A percentile compares a stretch with the other conserved stretches of the same genome.
These are phyloP conservation scores for Dinomys branickii DNA, from an alignment of 2,113 vertebrate species.

Conservation along the genomic window DNA sequence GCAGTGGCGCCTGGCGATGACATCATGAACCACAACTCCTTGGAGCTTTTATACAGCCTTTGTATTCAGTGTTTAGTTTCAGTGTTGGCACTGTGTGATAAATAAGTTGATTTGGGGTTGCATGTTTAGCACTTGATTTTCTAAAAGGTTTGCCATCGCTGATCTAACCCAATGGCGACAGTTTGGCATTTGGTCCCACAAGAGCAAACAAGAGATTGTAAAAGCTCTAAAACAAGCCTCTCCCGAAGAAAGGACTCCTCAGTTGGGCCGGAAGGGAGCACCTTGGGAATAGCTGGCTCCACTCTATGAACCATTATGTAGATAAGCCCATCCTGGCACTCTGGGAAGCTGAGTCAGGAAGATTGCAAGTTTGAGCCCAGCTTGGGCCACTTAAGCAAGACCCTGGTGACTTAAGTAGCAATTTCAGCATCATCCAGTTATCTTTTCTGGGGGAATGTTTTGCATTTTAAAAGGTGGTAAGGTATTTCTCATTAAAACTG, in stretches of 20 bases:
- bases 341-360: background rate
- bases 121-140: background rate
- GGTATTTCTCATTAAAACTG: background rate
- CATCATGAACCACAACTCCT: background rate
- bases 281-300: background rate
- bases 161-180: background rate
- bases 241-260: background rate
- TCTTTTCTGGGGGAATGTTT: background rate
- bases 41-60: background rate
- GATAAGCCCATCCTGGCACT: background rate
- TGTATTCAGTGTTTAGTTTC: background rate
- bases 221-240: background rate
- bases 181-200: background rate
- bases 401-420: too few species aligned
- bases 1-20: background rate
- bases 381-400: background rate
- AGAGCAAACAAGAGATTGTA: background rate
- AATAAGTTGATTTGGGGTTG: background rate
- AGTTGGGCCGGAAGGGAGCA: background rate
- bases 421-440: background rate
- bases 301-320: background rate
- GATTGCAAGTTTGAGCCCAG: background rate
- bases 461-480: conserved; percentile 30
- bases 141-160: background rate
- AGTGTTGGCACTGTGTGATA: background rate